phyloP scores from a whole-genome alignment of 2,888 invertebrate genomes.

The Teleiodes luculella region DNA sequence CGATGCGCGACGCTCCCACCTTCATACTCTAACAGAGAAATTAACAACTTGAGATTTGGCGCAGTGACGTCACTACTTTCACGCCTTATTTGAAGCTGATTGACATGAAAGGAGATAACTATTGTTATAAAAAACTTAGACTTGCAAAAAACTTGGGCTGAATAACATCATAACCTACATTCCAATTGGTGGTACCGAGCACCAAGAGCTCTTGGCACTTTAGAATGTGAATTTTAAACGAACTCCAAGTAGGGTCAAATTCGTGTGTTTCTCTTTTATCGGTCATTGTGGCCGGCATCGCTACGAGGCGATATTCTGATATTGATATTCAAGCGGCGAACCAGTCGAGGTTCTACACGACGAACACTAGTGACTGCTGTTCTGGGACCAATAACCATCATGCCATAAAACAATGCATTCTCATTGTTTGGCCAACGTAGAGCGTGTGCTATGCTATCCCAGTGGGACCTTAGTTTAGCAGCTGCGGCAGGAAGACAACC shows the following conservation, averaged over 20 bases:
- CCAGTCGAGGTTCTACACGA: conserved; percentile 55
- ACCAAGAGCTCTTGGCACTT: conserved; percentile 45
- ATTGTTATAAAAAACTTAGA: conserved; percentile 68
- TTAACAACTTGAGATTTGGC: conserved; percentile 53
- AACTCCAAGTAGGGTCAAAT: conserved; percentile 64
- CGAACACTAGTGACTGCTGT: conserved; percentile 43
- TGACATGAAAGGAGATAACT: conserved; percentile 73
- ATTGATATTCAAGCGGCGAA: conserved; percentile 73
- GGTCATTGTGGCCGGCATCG: conserved; percentile 67
- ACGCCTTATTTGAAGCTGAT: conserved; percentile 71
- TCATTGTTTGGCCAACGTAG: conserved; percentile 34
- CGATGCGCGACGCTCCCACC: conserved; percentile 37
- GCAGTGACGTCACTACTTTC: conserved; percentile 72
- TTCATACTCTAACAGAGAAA: conserved; percentile 33
- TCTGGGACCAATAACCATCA: conserved; percentile 54
- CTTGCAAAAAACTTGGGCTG: conserved; percentile 67
- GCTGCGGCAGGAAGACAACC: background rate
- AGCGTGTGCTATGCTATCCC: conserved; percentile 23
- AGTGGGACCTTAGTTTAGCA: conserved; percentile 4
- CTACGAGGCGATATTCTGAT: conserved; percentile 60
- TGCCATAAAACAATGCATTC: conserved; percentile 38
- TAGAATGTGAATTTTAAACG: conserved; percentile 73
- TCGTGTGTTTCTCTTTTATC: conserved; percentile 70
- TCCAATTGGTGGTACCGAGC: conserved; percentile 59
- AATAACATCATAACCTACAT: conserved; percentile 78